These are phyloP conservation scores for Torymus auratus DNA, from an alignment of 2,888 invertebrate genomes.

Conservation along the genomic window DNA sequence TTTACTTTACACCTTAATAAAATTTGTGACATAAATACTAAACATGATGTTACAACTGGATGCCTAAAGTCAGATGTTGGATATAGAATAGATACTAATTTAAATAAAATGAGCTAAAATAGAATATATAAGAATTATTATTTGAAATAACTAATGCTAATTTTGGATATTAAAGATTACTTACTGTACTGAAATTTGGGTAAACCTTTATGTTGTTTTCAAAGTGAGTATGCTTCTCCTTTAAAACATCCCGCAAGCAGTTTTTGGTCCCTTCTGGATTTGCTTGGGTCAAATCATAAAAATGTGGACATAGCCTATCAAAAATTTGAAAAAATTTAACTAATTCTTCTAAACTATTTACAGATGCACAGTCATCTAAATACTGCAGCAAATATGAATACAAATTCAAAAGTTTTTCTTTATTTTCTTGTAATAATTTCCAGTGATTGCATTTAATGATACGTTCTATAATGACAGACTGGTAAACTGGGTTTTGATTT, in stretches of 20 bases:
- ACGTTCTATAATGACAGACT: conserved; percentile 85
- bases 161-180: neutral
- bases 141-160: neutral
- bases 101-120: conserved; percentile 85
- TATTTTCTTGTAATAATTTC: conserved; percentile 87
- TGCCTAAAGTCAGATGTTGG: conserved; percentile 94
- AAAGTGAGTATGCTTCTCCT: conserved; percentile 84
- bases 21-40: conserved; percentile 90
- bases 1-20: conserved; percentile 82
- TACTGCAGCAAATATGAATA: conserved; percentile 88
- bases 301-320: conserved; percentile 77
- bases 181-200: conserved; percentile 82
- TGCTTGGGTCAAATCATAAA: conserved; percentile 85
- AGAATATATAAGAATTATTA: conserved; percentile 23
- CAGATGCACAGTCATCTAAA: conserved; percentile 82
- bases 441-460: conserved; percentile 94
- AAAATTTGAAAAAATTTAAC: conserved; percentile 80
- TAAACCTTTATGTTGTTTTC: conserved; percentile 80
- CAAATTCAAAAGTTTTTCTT: conserved; percentile 84
- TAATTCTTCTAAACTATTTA: conserved; percentile 73
- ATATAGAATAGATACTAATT: conserved; percentile 88
- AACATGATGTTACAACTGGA: conserved; percentile 82
- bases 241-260: conserved; percentile 83
- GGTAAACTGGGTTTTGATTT: conserved; percentile 81
- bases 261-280: conserved; percentile 84